A percentile compares a stretch with the other conserved stretches of the same genome.
Evolutionary conservation across 2,888 invertebrate species (phyloP).

Genomic region (Amphipoea lucens): DNA sequence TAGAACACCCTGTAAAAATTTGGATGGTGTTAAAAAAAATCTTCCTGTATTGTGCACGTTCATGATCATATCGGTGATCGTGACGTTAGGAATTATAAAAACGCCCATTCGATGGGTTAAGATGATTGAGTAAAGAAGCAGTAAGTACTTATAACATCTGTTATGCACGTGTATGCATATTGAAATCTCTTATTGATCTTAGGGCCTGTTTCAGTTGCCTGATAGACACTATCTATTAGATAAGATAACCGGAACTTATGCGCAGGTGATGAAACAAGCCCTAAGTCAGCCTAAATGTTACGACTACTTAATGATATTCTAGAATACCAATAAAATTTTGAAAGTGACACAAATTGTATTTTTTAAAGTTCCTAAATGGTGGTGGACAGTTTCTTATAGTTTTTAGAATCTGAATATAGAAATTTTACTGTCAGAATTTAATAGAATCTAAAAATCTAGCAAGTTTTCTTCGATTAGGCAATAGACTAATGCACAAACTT

Average conservation of each 20-base stretch:
- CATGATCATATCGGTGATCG: neutral
- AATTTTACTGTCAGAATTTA: neutral
- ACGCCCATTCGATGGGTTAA: neutral
- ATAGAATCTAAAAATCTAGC: neutral
- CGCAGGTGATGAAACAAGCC: neutral
- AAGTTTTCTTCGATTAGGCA: neutral
- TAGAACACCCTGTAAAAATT: too few relatives aligned
- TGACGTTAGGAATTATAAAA: neutral
- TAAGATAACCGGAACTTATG: neutral
- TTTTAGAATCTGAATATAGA: neutral
- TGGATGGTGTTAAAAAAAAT: too few relatives aligned
- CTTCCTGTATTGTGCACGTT: neutral
- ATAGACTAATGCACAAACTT: slow-evolving; percentile 14
- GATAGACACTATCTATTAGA: neutral
- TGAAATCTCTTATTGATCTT: neutral
- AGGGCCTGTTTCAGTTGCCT: neutral
- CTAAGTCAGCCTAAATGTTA: neutral
- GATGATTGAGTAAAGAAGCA: neutral
- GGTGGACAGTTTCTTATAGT: neutral
- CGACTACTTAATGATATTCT: slow-evolving; percentile 6
- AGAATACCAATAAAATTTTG: slow-evolving; percentile 41
- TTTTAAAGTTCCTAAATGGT: slow-evolving; percentile 36
- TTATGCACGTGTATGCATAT: neutral
- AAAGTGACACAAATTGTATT: slow-evolving; percentile 19
- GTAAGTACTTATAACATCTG: slow-evolving; percentile 1